Evolutionary conservation across 2,888 invertebrate genomes (phyloP).

Genomic region (Leistus spinibarbis): DNA sequence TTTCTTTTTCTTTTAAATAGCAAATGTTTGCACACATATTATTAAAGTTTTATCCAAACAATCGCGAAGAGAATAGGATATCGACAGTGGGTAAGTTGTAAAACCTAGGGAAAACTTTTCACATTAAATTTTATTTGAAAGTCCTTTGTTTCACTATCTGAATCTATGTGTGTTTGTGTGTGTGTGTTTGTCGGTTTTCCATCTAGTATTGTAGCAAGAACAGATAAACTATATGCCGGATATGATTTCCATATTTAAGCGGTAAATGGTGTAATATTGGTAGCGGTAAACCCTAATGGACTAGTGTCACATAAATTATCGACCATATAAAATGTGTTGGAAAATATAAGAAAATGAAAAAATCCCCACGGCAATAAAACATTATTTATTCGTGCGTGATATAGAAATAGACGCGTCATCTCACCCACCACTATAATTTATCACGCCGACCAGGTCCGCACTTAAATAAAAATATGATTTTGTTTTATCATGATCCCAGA

Average conservation of each 20-base stretch:
- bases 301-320: slow-evolving; percentile 21
- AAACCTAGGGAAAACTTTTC: slow-evolving; percentile 30
- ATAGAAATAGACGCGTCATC: neutral
- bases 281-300: slow-evolving; percentile 24
- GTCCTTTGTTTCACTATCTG: neutral
- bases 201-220: slow-evolving; percentile 10
- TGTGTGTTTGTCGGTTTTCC: neutral
- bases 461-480: neutral
- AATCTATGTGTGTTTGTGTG: neutral
- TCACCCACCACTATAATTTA: neutral
- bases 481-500: neutral
- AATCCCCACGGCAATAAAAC: neutral
- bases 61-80: slow-evolving; percentile 8
- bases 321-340: slow-evolving; percentile 6
- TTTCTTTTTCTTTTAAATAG: neutral
- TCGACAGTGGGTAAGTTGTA: slow-evolving; percentile 8
- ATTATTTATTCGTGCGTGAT: neutral
- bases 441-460: neutral
- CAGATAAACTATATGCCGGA: slow-evolving; percentile 23
- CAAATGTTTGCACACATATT: neutral
- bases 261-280: slow-evolving; percentile 23
- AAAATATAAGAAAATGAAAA: slow-evolving; percentile 15
- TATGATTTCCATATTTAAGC: slow-evolving; percentile 30
- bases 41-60: neutral
- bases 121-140: slow-evolving; percentile 28